Percentiles rank a stretch among this genome's conserved stretches.
These are phyloP conservation scores for Cercopithecus mona DNA, from an alignment of 2,113 vertebrate genomes.

Conservation along the genomic window DNA sequence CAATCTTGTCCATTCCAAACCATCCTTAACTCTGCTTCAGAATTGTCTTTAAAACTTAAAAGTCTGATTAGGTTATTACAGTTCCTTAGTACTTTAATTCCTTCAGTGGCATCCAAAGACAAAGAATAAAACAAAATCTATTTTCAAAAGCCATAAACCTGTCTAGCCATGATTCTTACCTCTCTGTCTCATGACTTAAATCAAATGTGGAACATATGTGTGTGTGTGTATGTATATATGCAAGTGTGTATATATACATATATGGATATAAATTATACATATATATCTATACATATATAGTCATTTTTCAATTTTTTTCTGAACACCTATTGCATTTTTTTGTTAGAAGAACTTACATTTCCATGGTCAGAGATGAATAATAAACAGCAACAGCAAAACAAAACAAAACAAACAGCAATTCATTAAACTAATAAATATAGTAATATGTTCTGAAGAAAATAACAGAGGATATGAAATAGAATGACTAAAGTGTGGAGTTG, in stretches of 20 bases:
- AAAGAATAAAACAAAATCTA: background rate
- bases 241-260: background rate
- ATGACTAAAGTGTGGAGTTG: background rate
- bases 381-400: background rate
- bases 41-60: conserved; percentile 12
- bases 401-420: background rate
- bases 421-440: background rate
- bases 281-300: background rate
- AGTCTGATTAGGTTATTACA: background rate
- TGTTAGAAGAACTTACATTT: background rate
- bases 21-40: background rate
- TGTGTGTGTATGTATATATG: background rate
- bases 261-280: background rate
- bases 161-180: background rate
- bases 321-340: background rate
- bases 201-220: background rate
- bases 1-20: background rate
- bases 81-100: background rate
- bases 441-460: background rate
- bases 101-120: background rate
- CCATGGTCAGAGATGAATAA: background rate
- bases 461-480: background rate
- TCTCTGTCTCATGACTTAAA: background rate
- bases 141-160: background rate
- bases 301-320: background rate